Base-by-base conservation (phyloP, 2,113 vertebrate genomes). In the Hypomesus transpacificus region DNA sequence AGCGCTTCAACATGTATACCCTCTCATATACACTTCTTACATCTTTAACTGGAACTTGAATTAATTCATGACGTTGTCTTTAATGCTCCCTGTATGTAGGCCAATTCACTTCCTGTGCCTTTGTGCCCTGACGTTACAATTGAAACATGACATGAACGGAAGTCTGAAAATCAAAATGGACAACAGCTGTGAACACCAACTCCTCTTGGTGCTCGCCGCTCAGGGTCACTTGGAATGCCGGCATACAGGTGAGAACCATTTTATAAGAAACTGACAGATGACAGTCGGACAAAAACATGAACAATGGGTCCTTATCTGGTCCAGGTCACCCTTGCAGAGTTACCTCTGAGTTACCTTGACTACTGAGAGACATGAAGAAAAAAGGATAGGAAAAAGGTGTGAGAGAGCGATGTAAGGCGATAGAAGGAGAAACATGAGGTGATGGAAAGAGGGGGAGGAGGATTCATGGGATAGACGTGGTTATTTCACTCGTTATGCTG, bases 401-500 rank as follows among this genome's bases (percentile, higher is more conserved):
- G 9, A 53, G n/a, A 28, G 66, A 58, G 67, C 26, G 22, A 13
- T 21, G 52, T 22, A 24, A 18, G 14, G 34, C 26, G n/a, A 13
- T 14, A 34, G 51, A 24, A 18, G 16, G 34, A 24, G 54, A 20
- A 20, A 11, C 52, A n/a, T 3, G 20, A 31, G 62, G 56, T 66
- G 14, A 50, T 18, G 18, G 34, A 2, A 63, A 71, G 67, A 63
- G 66, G 68, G 66, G 39, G 68, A 69, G 70, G 66, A 57, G 64
- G n/a, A 60, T 63, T n/a, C 31, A 74, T 57, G 77, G 79, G 70
- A 82, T 18, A 54, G 70, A 57, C 75, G 73, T 73, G 75, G 80
- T 84, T 81, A 76, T 85, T 75, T 75, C 71, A 39, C 86, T 89
- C 68, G 68, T 90, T 89, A 89, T 83, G 74, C 78, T 87, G 87